These are phyloP conservation scores for Gopherus flavomarginatus DNA, from an alignment of 2,113 vertebrate genomes.

Conservation along the genomic window DNA sequence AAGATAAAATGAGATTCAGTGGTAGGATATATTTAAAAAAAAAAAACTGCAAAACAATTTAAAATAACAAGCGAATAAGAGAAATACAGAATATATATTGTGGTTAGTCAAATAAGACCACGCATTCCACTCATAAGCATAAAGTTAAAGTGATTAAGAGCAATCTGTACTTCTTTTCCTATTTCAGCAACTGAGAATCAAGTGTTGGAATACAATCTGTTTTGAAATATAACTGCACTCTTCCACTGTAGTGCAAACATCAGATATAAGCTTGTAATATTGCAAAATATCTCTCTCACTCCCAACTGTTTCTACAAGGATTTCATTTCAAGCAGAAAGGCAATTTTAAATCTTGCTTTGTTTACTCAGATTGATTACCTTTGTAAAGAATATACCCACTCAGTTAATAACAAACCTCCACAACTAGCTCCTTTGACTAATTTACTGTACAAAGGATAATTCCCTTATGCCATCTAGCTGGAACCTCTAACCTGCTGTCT, in stretches of 20 bases:
- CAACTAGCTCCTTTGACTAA: background rate
- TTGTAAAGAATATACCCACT: background rate
- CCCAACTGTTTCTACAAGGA: background rate
- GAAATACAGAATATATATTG: background rate
- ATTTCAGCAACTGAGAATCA: background rate
- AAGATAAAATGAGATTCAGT: background rate
- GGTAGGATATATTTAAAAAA: no score
- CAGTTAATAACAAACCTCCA: background rate
- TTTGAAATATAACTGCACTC: background rate
- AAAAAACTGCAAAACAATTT: background rate
- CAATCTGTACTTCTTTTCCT: background rate
- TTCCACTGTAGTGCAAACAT: background rate
- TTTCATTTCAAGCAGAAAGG: background rate
- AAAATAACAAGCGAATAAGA: background rate
- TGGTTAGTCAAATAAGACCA: background rate
- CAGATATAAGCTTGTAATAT: background rate
- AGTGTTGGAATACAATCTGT: background rate
- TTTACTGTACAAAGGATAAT: background rate
- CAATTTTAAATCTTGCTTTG: background rate
- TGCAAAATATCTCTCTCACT: background rate
- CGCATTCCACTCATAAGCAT: background rate
- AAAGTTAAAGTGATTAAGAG: background rate
- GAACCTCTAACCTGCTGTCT: background rate
- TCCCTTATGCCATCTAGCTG: background rate
- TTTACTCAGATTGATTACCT: background rate